Base-by-base conservation (phyloP, 2,113 vertebrate species). In the Ahaetulla prasina region DNA sequence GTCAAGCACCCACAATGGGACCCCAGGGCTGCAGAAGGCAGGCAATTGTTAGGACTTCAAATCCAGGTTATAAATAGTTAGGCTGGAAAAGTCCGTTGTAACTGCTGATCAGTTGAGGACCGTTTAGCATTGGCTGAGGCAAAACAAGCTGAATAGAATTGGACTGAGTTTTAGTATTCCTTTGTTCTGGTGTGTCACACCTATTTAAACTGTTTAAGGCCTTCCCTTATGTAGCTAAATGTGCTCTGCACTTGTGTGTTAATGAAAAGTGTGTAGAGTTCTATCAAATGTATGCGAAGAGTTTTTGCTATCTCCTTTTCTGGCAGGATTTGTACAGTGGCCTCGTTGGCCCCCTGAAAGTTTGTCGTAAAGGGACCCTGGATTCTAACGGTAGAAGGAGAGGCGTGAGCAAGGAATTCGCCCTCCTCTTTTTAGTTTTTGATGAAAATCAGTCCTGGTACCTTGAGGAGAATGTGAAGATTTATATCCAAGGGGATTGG, bases 361-460 rank as follows among this genome's bases (percentile, higher is more conserved):
- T 98, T 92, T 98, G 98, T 93, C 94, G 92, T 92, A 97, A 97
- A 92, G 98, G 97, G 0, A n/a, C 92, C 0, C 94, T 98, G 91
- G 74, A 3, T 0, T 0, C 95, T 0, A 3, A 89, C 47, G 97
- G 98, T 3, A 4, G 90, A 90, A 96, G 97, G 35, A 97, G 89
- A 93, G 97, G 97, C 49, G 60, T 97, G 1, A 95, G 95, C 94
- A 94, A 93, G n/a, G 98, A 98, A 93, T 98, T 98, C 95, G 97
- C 97, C n/a, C 96, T 98, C 1, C 95, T 98, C 23, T 98, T 98
- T 95, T 95, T 98, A 94, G 95, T 98, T 84, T 98, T 98, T 96
- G 98, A 98, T 97, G 98, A 98, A 91, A 98, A 98, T 87, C 94
- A 97, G 43, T 98, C 98, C 88, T 98, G 98, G 98, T 98, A 98